phyloP scores from a whole-genome alignment of 2,113 vertebrate genomes.

The Sylvilagus bachmani region DNA sequence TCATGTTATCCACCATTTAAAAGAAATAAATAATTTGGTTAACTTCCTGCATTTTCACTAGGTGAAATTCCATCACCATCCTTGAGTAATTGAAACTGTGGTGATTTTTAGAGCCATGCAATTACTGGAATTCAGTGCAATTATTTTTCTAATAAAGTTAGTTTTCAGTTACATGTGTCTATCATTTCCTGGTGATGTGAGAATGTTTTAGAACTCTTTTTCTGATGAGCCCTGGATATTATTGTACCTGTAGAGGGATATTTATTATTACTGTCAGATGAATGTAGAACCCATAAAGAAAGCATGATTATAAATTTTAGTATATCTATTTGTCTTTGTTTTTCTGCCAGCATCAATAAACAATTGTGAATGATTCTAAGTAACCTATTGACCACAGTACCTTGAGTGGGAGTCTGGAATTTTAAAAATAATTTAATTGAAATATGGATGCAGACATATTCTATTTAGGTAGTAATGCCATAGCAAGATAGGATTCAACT shows the following conservation, averaged over 20 bases:
- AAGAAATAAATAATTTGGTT: slow-evolving; percentile 78
- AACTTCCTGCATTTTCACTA: slow-evolving; percentile 68
- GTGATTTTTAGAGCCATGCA: slow-evolving; percentile 69
- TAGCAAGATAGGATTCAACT: background rate
- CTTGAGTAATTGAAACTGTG: slow-evolving; percentile 71
- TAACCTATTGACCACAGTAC: slow-evolving; percentile 65
- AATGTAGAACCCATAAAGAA: slow-evolving; percentile 77
- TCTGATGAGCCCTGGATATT: slow-evolving; percentile 65
- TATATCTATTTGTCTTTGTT: slow-evolving; percentile 77
- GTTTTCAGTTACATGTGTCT: slow-evolving; percentile 76
- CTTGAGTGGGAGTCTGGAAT: slow-evolving; percentile 65
- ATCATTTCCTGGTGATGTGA: slow-evolving; percentile 66
- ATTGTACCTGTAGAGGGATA: slow-evolving; percentile 60
- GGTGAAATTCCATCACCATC: slow-evolving; percentile 70
- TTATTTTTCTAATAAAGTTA: slow-evolving; percentile 78
- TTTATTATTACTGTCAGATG: slow-evolving; percentile 82
- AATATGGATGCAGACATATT: slow-evolving; percentile 53
- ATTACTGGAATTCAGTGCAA: slow-evolving; percentile 75
- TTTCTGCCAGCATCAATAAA: slow-evolving; percentile 78
- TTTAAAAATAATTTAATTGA: slow-evolving; percentile 76
- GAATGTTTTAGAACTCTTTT: slow-evolving; percentile 75
- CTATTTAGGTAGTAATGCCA: slow-evolving; percentile 48
- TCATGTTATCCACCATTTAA: slow-evolving; percentile 78
- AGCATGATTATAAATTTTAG: slow-evolving; percentile 80
- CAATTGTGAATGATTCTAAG: slow-evolving; percentile 72